Percentiles rank a stretch among this genome's conserved stretches.
Conservation (phyloP, 2,113 vertebrate species). For the Acinonyx jubatus region DNA sequence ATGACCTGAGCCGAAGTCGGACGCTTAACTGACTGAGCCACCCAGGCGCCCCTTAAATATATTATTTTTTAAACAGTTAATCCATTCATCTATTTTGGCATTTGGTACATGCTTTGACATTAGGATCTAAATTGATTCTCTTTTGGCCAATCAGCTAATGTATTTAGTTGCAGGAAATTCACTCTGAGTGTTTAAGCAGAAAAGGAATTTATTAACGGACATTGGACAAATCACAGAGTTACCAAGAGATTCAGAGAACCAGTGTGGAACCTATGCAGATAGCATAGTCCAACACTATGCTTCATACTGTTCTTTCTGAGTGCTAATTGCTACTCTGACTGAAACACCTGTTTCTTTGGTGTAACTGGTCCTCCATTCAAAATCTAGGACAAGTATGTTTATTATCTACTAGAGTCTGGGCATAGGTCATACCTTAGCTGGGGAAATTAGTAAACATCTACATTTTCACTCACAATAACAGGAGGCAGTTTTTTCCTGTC, state of each 20-base stretch:
- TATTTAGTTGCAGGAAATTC: constrained; percentile 13
- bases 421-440: not conserved
- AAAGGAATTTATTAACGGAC: not conserved
- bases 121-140: not conserved
- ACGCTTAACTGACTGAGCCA: no score
- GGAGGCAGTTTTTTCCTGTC: not conserved
- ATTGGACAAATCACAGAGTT: not conserved
- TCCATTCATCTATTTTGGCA: not conserved
- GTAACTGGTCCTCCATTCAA: not conserved
- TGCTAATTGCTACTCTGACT: not conserved
- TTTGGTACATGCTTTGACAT: not conserved
- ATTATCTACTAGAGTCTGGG: not conserved
- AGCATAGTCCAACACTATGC: not conserved
- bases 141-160: not conserved
- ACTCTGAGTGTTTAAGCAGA: not conserved
- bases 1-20: no score
- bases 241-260: not conserved
- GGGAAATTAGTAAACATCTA: not conserved
- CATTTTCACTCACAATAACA: not conserved
- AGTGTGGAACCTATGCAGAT: not conserved
- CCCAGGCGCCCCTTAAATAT: not conserved
- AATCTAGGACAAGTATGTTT: not conserved
- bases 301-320: not conserved
- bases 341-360: not conserved
- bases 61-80: not conserved